phyloP scores from a whole-genome alignment of 2,888 invertebrate genomes.

The Cepaea hortensis region DNA sequence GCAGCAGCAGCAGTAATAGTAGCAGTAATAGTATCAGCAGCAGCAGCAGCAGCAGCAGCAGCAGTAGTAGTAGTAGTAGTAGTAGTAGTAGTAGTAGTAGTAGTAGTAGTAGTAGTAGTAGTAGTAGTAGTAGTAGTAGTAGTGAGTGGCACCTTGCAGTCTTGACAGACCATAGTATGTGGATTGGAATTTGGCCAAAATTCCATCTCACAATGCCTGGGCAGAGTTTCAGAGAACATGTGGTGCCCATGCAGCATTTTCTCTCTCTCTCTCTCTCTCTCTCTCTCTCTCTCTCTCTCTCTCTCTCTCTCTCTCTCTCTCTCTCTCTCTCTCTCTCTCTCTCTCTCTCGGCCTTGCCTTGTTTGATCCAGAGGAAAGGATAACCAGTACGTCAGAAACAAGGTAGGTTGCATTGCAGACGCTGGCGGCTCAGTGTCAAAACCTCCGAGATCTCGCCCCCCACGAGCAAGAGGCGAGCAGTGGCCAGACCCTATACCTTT shows the following conservation, averaged over 20 bases:
- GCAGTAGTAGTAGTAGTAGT: conserved; percentile 6
- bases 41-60: conserved; percentile 29
- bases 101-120: not conserved
- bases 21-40: not conserved
- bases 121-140: not conserved
- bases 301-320: not conserved
- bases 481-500: no score
- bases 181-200: no score
- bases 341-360: not conserved
- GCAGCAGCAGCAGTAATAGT: not conserved
- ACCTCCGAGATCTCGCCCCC: no score
- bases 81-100: not conserved
- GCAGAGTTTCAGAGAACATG: no score
- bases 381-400: no score
- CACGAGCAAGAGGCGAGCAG: no score
- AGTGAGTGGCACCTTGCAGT: not conserved
- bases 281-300: not conserved
- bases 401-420: no score
- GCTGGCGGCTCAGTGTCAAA: no score
- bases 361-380: no score
- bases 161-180: no score
- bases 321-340: conserved; percentile 1
- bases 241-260: no score
- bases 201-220: no score
- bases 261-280: not conserved